Base-by-base conservation (phyloP, 1,140 invertebrate species). In the Colletes latitarsis region DNA sequence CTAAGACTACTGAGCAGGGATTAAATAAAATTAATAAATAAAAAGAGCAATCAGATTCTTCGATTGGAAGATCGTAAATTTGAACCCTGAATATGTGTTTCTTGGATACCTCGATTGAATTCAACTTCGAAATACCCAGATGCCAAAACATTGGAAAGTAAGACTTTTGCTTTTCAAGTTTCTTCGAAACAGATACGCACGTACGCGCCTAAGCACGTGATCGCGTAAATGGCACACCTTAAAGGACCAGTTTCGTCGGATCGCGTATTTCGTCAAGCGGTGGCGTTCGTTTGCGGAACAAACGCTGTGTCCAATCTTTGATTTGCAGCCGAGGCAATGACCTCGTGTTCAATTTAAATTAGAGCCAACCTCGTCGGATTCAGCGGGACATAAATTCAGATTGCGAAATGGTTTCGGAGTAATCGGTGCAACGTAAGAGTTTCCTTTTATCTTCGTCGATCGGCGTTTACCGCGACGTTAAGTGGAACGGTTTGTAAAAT, bases 401-500 rank as follows among this genome's bases (percentile, higher is more conserved):
- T 77, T 77, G 67, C 67, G 75, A 77, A 77, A 77, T 21, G 43
- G 14, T 67, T 76, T 68, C 41, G 63, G 19, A 30, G 75, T 77
- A 70, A 77, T 77, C 75, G 75, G 15, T 19, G 75, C 55, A 19
- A n/a, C 21, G 66, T 30, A 52, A 77, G 55, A 57, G 67, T 41
- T 52, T 49, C 66, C 55, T 70, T 77, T 62, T 41, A 70, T 62
- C 55, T 8, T 52, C 10, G 52, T n/a, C 55, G 75, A 62, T 70
- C 41, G 52, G 9, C 21, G 55, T 60, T 69, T 69, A 52, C 55
- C 55, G 46, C 12, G 43, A n/a, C 43, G 39, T n/a, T 77, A 77
- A 77, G 75, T 62, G 69, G 75, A 77, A 62, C 75, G 66, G 69
- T 77, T 77, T 77, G 66, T 52, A 70, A 77, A 70, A 77, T 77